phyloP scores from a whole-genome alignment of 2,888 invertebrate genomes.

The Chymomyza procnemis region DNA sequence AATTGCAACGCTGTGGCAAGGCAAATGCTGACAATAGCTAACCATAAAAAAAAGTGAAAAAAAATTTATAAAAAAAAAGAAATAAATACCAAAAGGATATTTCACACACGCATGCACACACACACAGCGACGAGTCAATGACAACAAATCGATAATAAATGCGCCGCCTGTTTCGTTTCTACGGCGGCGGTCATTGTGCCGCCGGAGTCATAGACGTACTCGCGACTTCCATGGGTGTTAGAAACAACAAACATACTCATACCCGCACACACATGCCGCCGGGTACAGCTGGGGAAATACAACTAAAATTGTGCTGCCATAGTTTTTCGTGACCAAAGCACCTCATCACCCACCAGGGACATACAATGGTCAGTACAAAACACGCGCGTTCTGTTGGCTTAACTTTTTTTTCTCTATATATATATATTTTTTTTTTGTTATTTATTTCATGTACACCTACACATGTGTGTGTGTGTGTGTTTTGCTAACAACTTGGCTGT shows the following conservation, averaged over 20 bases:
- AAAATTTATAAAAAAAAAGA: conserved; percentile 8
- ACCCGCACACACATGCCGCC: background rate
- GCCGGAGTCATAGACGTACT: background rate
- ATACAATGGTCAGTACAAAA: background rate
- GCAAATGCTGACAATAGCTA: background rate
- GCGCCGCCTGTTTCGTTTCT: conserved; percentile 23
- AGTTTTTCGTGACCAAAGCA: background rate
- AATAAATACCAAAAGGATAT: background rate
- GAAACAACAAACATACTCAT: conserved; percentile 17
- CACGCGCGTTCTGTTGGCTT: background rate
- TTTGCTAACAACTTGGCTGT: background rate
- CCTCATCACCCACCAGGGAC: background rate
- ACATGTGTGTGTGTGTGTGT: conserved; percentile 21
- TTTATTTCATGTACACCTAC: background rate
- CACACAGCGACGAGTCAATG: conserved; percentile 3
- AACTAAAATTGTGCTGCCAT: conserved; percentile 36
- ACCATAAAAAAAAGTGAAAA: conserved; percentile 5
- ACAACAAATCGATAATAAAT: conserved; percentile 63
- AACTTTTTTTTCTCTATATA: background rate
- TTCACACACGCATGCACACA: conserved; percentile 2
- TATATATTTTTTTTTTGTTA: background rate
- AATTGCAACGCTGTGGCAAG: conserved; percentile 23
- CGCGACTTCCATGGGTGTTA: conserved; percentile 11
- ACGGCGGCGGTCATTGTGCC: background rate
- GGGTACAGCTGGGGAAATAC: conserved; percentile 41